Evolutionary conservation across 2,888 invertebrate species (phyloP).

Genomic region (Spisula solida): DNA sequence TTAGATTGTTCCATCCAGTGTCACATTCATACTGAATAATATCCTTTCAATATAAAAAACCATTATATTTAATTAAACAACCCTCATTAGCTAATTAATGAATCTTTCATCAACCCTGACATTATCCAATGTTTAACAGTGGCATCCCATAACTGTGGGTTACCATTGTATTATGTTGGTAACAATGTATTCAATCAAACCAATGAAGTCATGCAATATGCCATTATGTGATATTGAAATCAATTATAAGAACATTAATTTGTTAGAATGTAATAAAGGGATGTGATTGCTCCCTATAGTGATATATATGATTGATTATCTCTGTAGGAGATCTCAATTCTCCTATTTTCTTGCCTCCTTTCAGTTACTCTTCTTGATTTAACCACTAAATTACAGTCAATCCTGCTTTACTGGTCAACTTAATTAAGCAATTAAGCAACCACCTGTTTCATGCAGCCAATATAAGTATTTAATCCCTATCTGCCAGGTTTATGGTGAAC

Average conservation of each 20-base stretch:
- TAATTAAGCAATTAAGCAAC: too few relatives aligned
- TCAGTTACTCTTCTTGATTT: too few relatives aligned
- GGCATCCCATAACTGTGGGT: neutral
- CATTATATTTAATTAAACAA: neutral
- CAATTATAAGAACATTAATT: neutral
- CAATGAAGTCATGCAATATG: neutral
- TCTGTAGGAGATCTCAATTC: neutral
- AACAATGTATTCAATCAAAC: neutral
- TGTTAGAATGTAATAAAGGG: neutral
- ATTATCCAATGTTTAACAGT: neutral
- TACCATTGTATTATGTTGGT: neutral
- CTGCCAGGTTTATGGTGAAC: too few relatives aligned
- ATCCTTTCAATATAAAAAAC: neutral
- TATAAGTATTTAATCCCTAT: too few relatives aligned
- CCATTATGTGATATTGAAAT: constrained; percentile 3
- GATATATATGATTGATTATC: neutral
- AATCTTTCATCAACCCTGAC: neutral
- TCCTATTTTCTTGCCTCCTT: too few relatives aligned
- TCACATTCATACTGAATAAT: too few relatives aligned
- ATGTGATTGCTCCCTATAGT: neutral
- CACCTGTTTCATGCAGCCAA: too few relatives aligned
- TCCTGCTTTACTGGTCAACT: too few relatives aligned
- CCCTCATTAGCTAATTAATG: neutral
- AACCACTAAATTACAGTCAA: too few relatives aligned
- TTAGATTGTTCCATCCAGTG: too few relatives aligned